These are phyloP conservation scores for Hydrochoerus hydrochaeris DNA, from an alignment of 2,113 vertebrate genomes.

Conservation along the genomic window DNA sequence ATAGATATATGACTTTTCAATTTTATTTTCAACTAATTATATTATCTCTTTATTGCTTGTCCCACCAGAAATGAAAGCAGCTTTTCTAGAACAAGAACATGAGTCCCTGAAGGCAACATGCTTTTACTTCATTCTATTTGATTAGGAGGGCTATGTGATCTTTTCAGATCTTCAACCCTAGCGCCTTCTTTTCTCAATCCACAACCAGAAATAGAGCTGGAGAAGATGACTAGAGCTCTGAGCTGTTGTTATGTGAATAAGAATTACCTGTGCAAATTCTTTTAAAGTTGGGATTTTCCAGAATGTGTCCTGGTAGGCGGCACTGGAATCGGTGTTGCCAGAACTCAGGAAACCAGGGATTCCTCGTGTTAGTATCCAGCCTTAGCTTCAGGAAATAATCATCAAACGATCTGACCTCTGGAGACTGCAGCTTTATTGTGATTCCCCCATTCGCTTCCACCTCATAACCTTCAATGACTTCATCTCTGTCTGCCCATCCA, in stretches of 20 bases:
- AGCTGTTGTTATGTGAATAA: neutral
- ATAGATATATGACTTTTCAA: neutral
- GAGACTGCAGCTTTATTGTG: conserved; percentile 98
- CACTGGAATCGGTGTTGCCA: conserved; percentile 99
- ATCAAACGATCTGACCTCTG: conserved; percentile 94
- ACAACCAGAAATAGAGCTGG: neutral
- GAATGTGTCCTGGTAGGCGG: conserved; percentile 92
- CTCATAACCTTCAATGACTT: conserved; percentile 98
- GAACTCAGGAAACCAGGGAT: conserved; percentile 98
- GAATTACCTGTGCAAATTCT: conserved; percentile 95
- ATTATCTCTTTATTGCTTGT: neutral
- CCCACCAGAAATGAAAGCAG: neutral
- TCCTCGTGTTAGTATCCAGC: conserved; percentile 94
- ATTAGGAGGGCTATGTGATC: neutral
- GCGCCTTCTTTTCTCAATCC: neutral
- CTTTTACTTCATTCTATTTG: neutral
- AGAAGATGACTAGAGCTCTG: neutral
- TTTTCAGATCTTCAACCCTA: neutral
- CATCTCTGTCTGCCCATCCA: conserved; percentile 98
- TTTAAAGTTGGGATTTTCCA: conserved; percentile 95
- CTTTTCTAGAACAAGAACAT: neutral
- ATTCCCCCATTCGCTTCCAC: conserved; percentile 97
- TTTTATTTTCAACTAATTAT: neutral
- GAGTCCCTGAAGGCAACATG: neutral
- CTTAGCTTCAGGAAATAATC: conserved; percentile 97